phyloP scores from a whole-genome alignment of 2,797 vertebrate species.

The Ataeniobius toweri region DNA sequence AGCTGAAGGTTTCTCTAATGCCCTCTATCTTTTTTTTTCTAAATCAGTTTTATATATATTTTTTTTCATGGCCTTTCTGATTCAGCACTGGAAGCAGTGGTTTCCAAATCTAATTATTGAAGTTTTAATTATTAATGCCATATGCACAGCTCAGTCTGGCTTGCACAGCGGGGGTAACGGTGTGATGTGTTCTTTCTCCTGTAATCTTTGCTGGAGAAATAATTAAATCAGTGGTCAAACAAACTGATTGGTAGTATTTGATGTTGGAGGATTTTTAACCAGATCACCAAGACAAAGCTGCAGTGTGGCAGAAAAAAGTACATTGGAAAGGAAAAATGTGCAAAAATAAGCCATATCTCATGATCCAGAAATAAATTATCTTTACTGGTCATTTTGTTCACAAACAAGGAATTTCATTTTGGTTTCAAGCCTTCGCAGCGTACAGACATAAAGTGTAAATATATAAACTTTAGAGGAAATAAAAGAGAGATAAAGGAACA shows the following conservation, averaged over 20 bases:
- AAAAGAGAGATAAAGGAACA: no score
- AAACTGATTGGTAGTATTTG: neutral
- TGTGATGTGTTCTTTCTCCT: neutral
- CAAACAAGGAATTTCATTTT: no score
- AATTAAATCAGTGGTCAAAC: neutral
- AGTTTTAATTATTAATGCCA: constrained; percentile 20
- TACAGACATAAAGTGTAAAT: no score
- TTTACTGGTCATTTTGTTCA: no score
- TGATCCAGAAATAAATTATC: neutral
- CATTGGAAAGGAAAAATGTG: neutral
- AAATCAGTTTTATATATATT: neutral
- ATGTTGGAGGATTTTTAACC: neutral
- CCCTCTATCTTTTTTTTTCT: neutral
- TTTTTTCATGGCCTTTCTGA: neutral
- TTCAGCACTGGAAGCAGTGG: neutral
- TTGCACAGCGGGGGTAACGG: neutral
- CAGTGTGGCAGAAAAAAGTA: neutral
- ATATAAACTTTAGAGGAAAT: no score
- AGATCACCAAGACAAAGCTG: no score
- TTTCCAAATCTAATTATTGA: neutral
- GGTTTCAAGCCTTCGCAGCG: no score
- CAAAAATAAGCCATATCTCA: neutral
- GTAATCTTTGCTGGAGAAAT: neutral
- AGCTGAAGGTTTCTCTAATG: neutral
- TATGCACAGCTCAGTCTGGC: constrained; percentile 1